Evolutionary conservation across 92 coral and sea anemone genomes (phyloP), one percentile per base, ranked within the genome.

Genomic region (Phenganax subtilis): DNA sequence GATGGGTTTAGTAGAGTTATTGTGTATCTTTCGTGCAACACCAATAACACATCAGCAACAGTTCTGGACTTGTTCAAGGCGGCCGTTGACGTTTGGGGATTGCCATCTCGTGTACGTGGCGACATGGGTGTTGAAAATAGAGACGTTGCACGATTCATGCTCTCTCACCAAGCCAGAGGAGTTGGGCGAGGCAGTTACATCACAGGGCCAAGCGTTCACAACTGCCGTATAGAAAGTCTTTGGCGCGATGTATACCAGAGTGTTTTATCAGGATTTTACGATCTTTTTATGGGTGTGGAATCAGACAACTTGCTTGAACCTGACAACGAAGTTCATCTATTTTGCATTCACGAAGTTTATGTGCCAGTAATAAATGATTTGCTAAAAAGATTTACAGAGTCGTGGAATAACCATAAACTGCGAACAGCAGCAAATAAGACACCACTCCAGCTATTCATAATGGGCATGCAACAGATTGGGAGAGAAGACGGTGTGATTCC

Each of bases 391-490:
- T 87, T 82, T 30, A 31, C 68, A 9, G 72, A 64, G 3, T 76
- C 87, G 8, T 87, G 89, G 89, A 82, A 55, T n/a, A 81, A 88
- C 20, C 89, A 79, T 57, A 85, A 85, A 72, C 37, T 88, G 6
- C 70, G 91, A 28, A 88, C 83, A 84, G 57, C 79, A 10, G 71
- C 80, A 51, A 80, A 89, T 79, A 89, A 83, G 65, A 89, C 84
- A 30, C 91, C 89, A 10, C 17, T 89, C 29, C 91, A 86, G 61
- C 85, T 86, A 11, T 89, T 89, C 61, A 87, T 89, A 16, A 78
- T 87, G 92, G 90, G 89, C 15, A 89, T 89, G 92, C 90, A 89
- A 63, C 86, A 89, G 76, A 85, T 89, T 71, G 88, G 82, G 29
- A 29, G 69, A 10, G 88, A 89, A 52, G 25, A 71, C 27, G 81